Evolutionary conservation across 2,888 invertebrate genomes (phyloP).

Genomic region (Ischnura elegans): DNA sequence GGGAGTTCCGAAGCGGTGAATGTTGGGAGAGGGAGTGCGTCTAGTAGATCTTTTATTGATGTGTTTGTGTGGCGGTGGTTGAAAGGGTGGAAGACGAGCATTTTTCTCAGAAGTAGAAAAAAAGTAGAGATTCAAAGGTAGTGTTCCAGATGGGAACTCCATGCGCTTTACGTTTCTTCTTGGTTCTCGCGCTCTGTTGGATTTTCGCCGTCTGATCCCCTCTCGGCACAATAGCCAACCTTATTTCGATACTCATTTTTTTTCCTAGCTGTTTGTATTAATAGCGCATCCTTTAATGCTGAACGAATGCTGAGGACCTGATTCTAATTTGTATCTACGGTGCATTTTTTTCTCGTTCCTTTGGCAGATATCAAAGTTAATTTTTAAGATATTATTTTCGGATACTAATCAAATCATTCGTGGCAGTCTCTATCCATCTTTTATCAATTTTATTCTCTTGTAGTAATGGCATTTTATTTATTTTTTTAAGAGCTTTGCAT

Average conservation of each 20-base stretch:
- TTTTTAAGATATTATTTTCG: no score
- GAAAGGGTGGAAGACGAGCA: conserved; percentile 55
- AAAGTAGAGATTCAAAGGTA: not conserved
- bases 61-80: not conserved
- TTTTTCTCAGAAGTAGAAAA: not conserved
- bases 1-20: not conserved
- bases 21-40: not conserved
- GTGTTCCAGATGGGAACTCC: conserved; percentile 1
- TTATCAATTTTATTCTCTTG: no score
- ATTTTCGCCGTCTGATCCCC: not conserved
- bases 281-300: not conserved
- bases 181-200: not conserved
- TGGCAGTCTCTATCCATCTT: no score
- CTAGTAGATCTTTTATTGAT: not conserved
- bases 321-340: no score
- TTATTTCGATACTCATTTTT: not conserved
- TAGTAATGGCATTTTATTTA: no score
- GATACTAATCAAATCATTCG: no score
- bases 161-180: not conserved
- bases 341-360: no score
- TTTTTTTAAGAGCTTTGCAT: no score
- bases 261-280: not conserved
- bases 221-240: not conserved
- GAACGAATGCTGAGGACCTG: not conserved
- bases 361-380: no score